A percentile compares a stretch with the other conserved stretches of the same genome.
phyloP scores from a whole-genome alignment of 2,113 vertebrate genomes.

The Megaleporinus macrocephalus region DNA sequence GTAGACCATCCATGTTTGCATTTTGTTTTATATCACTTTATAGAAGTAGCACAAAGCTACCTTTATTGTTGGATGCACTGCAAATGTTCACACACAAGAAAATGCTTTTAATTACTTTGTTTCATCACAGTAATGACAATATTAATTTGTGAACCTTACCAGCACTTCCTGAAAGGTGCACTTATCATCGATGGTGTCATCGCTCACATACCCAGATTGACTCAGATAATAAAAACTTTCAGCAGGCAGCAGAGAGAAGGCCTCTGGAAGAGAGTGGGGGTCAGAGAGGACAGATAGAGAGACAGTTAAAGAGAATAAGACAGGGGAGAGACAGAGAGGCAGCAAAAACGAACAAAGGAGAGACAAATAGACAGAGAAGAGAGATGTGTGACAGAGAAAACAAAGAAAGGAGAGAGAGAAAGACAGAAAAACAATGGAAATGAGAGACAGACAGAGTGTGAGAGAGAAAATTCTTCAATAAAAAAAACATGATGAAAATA shows the following conservation, averaged over 20 bases:
- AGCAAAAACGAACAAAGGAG: too few species aligned
- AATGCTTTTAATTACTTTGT: too few species aligned
- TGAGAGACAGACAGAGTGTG: background rate
- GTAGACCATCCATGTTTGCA: too few species aligned
- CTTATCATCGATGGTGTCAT: conserved; percentile 88
- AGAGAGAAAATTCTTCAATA: too few species aligned
- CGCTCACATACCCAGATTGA: conserved; percentile 82
- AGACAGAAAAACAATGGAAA: background rate
- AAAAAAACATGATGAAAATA: background rate
- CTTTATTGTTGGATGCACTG: too few species aligned
- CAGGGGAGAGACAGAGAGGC: too few species aligned
- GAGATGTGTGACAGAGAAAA: background rate
- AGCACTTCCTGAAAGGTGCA: conserved; percentile 90
- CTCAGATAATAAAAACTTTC: conserved; percentile 94
- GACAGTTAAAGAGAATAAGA: background rate
- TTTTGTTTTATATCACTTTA: too few species aligned
- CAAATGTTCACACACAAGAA: too few species aligned
- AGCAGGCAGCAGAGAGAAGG: conserved; percentile 84
- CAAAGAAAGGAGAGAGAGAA: background rate
- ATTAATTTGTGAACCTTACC: conserved; percentile 75
- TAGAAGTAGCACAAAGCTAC: too few species aligned
- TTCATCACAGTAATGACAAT: background rate
- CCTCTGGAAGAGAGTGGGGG: conserved; percentile 75
- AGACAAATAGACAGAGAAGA: too few species aligned
- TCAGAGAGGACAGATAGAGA: background rate